Evolutionary conservation across 2,888 invertebrate genomes (phyloP).

Genomic region (Tromatobia lineatoria): DNA sequence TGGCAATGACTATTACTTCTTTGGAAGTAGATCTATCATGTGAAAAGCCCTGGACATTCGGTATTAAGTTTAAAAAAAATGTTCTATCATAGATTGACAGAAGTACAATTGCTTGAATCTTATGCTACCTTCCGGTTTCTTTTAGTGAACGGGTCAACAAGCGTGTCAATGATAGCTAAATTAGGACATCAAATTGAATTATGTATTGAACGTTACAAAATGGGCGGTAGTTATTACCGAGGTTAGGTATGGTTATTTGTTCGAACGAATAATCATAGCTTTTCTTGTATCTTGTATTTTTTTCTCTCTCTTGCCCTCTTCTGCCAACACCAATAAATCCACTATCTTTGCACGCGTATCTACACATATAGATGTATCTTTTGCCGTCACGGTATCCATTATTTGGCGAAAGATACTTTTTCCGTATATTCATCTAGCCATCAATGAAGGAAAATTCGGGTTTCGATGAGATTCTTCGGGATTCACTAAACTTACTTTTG

Average conservation of each 20-base stretch:
- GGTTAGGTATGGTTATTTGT: conserved; percentile 59
- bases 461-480: conserved; percentile 24
- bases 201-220: conserved; percentile 67
- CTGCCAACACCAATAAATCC: conserved; percentile 63
- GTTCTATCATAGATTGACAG: neutral
- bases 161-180: conserved; percentile 52
- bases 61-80: neutral
- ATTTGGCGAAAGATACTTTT: conserved; percentile 19
- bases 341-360: conserved; percentile 57
- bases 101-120: neutral
- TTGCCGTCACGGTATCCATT: conserved; percentile 29
- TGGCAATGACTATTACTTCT: neutral
- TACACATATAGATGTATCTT: conserved; percentile 43
- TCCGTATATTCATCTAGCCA: neutral
- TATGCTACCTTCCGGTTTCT: neutral
- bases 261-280: conserved; percentile 34
- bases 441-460: neutral
- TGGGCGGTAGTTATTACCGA: conserved; percentile 68
- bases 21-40: neutral
- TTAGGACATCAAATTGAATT: conserved; percentile 58
- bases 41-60: neutral
- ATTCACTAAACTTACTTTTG: neutral
- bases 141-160: neutral
- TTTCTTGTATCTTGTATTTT: too few relatives aligned
- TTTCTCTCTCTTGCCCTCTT: conserved; percentile 33